These are phyloP conservation scores for Calephelis perditalis DNA, from an alignment of 2,888 invertebrate species.

Conservation along the genomic window DNA sequence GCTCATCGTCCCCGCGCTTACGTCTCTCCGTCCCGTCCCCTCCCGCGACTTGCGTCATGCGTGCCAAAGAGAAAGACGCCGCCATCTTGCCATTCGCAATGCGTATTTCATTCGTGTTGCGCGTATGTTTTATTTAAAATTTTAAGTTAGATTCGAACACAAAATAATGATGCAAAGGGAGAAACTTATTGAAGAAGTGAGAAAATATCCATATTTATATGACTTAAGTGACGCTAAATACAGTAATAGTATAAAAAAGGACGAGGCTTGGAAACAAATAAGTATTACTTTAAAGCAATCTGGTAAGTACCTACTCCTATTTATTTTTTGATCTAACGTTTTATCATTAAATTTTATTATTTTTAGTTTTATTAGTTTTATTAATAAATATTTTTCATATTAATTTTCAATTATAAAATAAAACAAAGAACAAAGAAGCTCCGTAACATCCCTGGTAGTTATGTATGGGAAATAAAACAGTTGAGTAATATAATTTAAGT, in stretches of 20 bases:
- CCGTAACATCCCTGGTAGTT: too few species aligned
- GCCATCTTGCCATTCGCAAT: background rate
- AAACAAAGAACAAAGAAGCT: too few species aligned
- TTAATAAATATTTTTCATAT: conserved; percentile 5
- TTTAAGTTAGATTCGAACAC: conserved; percentile 12
- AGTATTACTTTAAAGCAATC: conserved; percentile 25
- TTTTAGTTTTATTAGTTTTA: background rate
- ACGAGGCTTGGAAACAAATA: conserved; percentile 29
- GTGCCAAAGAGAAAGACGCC: too few species aligned
- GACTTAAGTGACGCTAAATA: conserved; percentile 27
- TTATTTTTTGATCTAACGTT: too few species aligned
- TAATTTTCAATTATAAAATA: background rate
- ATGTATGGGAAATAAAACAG: too few species aligned
- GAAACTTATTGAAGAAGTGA: conserved; percentile 32
- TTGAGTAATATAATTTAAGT: too few species aligned
- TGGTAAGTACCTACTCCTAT: conserved; percentile 13
- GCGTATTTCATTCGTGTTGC: background rate
- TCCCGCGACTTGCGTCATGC: too few species aligned
- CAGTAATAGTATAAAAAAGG: conserved; percentile 28
- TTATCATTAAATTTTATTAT: too few species aligned
- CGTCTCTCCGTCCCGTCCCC: too few species aligned
- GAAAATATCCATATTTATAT: conserved; percentile 33
- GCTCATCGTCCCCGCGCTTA: too few species aligned
- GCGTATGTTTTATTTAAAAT: conserved; percentile 1
- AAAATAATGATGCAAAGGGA: conserved; percentile 25